Evolutionary conservation across 2,888 invertebrate species (phyloP), one percentile per base, ranked within the genome.

Genomic region (Boloria selene): DNA sequence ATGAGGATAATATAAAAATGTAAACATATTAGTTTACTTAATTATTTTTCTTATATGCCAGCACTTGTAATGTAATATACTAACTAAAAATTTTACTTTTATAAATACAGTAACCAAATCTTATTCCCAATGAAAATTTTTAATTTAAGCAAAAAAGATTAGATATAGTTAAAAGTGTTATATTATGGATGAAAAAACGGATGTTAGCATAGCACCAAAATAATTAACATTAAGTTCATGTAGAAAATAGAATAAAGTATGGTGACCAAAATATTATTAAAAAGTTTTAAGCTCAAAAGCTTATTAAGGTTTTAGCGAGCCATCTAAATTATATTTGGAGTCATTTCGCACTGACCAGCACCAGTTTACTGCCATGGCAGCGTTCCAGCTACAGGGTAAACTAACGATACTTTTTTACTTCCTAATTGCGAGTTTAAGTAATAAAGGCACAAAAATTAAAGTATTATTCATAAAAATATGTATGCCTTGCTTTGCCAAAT

Each of bases 381-480:
- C 49, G 49, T 59, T 59, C 59, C 59, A 59, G 49, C 31, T 31
- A 18, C 38, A 17, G 47, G 59, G 17, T 47, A 59, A 59, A 47
- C 18, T 50, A 50, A 50, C 38, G 17, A 18, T 50, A 50, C 50
- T 49, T 59, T 59, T 59, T 59, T 59, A 50, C 17, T 49, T 17
- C 31, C 59, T 59, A 59, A 59, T 59, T 47, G 49, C 18, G 31
- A 59, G 59, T 38, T 59, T 50, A 59, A 49, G 13, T 31, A 59
- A 50, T 14, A 17, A 16, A 59, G 10, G 50, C 38, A 31, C 18
- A 59, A 49, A 31, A 49, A 50, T 50, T 38, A 16, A 50, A 59
- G 14, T 7, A 59, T 31, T 31, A 1, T 52, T 52, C 0, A 26
- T 38, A 10, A 31, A 47, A 31, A 14, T 38, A 31, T 38, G 31